Percentiles rank a stretch among this genome's conserved stretches.
These are phyloP conservation scores for Cistogaster globosa DNA, from an alignment of 2,888 invertebrate genomes.

Conservation along the genomic window DNA sequence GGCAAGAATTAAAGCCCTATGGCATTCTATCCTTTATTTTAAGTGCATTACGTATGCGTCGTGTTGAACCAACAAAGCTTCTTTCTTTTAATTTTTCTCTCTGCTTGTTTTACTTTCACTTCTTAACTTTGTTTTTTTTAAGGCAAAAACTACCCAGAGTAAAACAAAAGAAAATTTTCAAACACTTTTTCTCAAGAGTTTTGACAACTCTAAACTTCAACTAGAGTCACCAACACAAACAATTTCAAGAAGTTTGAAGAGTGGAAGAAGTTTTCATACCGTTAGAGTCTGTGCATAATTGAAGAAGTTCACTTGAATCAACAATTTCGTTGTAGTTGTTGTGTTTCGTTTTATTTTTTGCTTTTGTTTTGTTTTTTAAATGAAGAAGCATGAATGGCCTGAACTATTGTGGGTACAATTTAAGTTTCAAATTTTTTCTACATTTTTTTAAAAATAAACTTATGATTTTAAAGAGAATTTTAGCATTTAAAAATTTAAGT, in stretches of 20 bases:
- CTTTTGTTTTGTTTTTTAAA: constrained; percentile 5
- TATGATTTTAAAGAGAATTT: not conserved
- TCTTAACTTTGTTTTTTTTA: constrained; percentile 21
- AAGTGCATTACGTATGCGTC: constrained; percentile 69
- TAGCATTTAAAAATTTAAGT: constrained; percentile 13
- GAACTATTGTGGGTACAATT: constrained; percentile 13
- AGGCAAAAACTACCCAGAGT: constrained; percentile 24
- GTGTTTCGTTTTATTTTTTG: constrained; percentile 1
- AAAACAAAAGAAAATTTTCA: constrained; percentile 27
- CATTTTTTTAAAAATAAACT: constrained; percentile 50
- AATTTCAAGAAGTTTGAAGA: constrained; percentile 11
- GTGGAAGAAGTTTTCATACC: constrained; percentile 47
- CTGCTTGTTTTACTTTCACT: constrained; percentile 66
- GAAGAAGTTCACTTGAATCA: constrained; percentile 62
- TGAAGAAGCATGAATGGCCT: constrained; percentile 26
- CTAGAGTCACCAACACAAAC: constrained; percentile 33
- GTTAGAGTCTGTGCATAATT: constrained; percentile 68
- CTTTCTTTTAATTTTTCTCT: constrained; percentile 27
- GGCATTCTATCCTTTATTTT: constrained; percentile 57
- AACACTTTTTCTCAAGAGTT: constrained; percentile 60
- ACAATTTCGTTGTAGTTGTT: constrained; percentile 6
- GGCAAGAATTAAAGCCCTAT: constrained; percentile 21
- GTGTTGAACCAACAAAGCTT: constrained; percentile 40
- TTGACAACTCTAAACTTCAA: constrained; percentile 47
- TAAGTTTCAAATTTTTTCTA: constrained; percentile 40